Evolutionary conservation across 2,888 invertebrate genomes (phyloP).

Genomic region (Erebia ligea): DNA sequence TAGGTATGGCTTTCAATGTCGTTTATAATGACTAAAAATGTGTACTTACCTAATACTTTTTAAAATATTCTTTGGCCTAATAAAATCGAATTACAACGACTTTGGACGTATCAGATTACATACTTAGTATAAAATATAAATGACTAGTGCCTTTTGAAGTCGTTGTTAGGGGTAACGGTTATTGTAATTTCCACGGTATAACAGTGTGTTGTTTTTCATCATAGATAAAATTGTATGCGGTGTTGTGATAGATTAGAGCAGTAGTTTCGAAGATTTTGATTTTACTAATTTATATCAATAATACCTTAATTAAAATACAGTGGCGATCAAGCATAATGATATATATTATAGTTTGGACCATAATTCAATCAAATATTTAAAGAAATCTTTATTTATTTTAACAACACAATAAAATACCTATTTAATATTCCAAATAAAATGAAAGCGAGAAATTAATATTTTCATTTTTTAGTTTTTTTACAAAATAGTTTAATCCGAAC

Average conservation of each 20-base stretch:
- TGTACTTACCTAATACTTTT: constrained; percentile 5
- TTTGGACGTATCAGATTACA: constrained; percentile 55
- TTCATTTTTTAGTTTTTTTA: neutral
- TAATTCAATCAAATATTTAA: neutral
- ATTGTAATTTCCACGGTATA: constrained; percentile 32
- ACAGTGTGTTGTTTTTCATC: constrained; percentile 32
- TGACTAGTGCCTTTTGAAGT: constrained; percentile 71
- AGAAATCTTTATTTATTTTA: neutral
- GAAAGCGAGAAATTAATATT: neutral
- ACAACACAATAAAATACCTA: no score
- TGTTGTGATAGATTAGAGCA: constrained; percentile 50
- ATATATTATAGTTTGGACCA: neutral
- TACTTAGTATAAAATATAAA: constrained; percentile 54
- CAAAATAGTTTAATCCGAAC: neutral
- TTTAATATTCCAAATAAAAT: no score
- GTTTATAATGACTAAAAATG: constrained; percentile 19
- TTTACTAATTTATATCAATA: neutral
- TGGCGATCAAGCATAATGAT: constrained; percentile 5
- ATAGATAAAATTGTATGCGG: constrained; percentile 43
- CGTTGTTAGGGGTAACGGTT: constrained; percentile 52
- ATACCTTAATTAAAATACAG: constrained; percentile 1
- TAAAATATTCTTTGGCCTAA: constrained; percentile 27
- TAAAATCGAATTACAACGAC: constrained; percentile 54
- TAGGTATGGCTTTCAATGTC: constrained; percentile 22
- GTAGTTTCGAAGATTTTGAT: constrained; percentile 18